phyloP scores from a whole-genome alignment of 2,113 vertebrate species.

The Vulpes lagopus region DNA sequence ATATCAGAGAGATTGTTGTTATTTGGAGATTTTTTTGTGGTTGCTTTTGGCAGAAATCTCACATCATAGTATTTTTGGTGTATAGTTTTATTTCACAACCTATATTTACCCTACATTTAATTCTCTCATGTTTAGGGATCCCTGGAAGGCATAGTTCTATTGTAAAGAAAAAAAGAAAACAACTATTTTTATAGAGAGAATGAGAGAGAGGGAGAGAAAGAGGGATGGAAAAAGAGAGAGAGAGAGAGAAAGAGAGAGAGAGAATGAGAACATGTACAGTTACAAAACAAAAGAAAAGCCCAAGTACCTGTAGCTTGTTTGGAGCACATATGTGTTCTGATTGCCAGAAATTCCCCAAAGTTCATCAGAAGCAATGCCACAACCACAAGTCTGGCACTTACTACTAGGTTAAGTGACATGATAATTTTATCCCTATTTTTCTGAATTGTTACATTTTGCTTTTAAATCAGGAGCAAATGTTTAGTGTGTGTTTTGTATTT shows the following conservation, averaged over 20 bases:
- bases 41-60: conserved; percentile 40
- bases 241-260: background rate
- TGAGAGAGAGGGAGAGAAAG: background rate
- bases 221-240: background rate
- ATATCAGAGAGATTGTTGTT: background rate
- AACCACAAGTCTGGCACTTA: background rate
- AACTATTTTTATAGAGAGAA: background rate
- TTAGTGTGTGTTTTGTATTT: background rate
- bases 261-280: background rate
- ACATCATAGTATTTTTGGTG: conserved; percentile 11
- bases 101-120: conserved; percentile 32
- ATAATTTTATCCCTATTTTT: background rate
- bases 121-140: background rate
- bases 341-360: background rate
- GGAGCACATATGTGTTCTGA: background rate
- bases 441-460: background rate
- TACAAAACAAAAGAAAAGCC: background rate
- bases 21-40: background rate
- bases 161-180: background rate
- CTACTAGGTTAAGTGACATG: background rate
- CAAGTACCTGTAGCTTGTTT: background rate
- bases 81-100: background rate
- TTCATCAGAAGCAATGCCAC: background rate
- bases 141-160: conserved; percentile 8
- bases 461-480: background rate